phyloP scores from a whole-genome alignment of 2,888 invertebrate genomes.

The Amphimallon solstitiale region DNA sequence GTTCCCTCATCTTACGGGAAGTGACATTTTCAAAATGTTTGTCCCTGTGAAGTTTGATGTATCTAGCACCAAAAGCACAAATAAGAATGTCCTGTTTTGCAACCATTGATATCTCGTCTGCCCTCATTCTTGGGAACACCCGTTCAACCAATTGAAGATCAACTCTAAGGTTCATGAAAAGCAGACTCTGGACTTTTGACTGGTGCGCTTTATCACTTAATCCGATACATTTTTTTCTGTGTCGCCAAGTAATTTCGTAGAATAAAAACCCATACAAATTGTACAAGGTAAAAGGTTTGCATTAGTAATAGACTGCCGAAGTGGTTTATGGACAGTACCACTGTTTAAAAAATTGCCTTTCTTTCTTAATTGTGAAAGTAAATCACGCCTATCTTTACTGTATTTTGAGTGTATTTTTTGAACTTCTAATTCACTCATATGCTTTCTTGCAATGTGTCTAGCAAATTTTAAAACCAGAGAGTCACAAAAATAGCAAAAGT shows the following conservation, averaged over 20 bases:
- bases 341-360: conserved; percentile 44
- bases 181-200: conserved; percentile 26
- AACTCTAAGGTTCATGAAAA: conserved; percentile 32
- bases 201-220: conserved; percentile 10
- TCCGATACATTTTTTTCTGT: conserved; percentile 43
- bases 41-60: conserved; percentile 44
- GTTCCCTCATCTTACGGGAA: conserved; percentile 43
- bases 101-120: conserved; percentile 40
- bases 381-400: conserved; percentile 9
- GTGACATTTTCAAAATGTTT: conserved; percentile 45
- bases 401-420: conserved; percentile 28
- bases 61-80: conserved; percentile 45
- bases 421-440: conserved; percentile 19
- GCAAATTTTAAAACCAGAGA: conserved; percentile 31
- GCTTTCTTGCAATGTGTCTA: conserved; percentile 25
- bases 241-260: conserved; percentile 45
- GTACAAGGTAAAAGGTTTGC: conserved; percentile 40
- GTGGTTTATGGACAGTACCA: conserved; percentile 33
- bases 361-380: conserved; percentile 39
- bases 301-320: conserved; percentile 26
- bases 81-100: conserved; percentile 43
- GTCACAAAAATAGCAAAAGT: conserved; percentile 36
- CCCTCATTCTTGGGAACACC: conserved; percentile 43
- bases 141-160: conserved; percentile 39
- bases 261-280: conserved; percentile 48